Evolutionary conservation across 2,888 invertebrate species (phyloP).

Genomic region (Heliconius aoede): DNA sequence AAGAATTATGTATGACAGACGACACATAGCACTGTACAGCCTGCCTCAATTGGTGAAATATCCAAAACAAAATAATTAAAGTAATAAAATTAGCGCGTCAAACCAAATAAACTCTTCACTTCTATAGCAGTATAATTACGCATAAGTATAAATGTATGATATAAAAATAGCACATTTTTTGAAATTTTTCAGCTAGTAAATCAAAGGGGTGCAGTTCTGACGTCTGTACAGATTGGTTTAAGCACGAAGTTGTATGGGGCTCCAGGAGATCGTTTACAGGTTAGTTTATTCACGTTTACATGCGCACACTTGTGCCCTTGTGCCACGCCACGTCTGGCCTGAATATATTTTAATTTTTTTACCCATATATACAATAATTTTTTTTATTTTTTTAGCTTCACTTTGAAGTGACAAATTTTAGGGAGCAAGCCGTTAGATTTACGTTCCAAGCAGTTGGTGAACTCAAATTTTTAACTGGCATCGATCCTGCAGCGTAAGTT

Average conservation of each 20-base stretch:
- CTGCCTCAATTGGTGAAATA: no score
- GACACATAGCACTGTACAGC: no score
- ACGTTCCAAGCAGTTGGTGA: constrained; percentile 85
- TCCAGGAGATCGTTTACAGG: constrained; percentile 75
- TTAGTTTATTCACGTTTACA: constrained; percentile 48
- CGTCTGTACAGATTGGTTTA: constrained; percentile 73
- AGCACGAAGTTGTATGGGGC: constrained; percentile 73
- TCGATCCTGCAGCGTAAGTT: constrained; percentile 83
- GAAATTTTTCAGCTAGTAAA: constrained; percentile 62
- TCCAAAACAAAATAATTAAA: no score
- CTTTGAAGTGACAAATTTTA: constrained; percentile 89
- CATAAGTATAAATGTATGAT: no score
- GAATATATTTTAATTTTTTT: neutral
- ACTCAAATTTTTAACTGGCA: constrained; percentile 80
- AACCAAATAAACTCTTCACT: no score
- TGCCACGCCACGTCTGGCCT: no score
- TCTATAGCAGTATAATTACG: neutral
- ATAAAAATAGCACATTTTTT: no score
- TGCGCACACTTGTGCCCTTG: neutral
- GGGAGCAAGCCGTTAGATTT: constrained; percentile 81
- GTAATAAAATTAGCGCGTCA: no score
- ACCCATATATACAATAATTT: neutral
- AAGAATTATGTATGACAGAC: neutral
- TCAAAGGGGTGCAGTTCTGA: constrained; percentile 66
- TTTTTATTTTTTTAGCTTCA: constrained; percentile 72